These are phyloP conservation scores for Neosilurus hyrtlii DNA, from an alignment of 2,797 vertebrate genomes.

Conservation along the genomic window DNA sequence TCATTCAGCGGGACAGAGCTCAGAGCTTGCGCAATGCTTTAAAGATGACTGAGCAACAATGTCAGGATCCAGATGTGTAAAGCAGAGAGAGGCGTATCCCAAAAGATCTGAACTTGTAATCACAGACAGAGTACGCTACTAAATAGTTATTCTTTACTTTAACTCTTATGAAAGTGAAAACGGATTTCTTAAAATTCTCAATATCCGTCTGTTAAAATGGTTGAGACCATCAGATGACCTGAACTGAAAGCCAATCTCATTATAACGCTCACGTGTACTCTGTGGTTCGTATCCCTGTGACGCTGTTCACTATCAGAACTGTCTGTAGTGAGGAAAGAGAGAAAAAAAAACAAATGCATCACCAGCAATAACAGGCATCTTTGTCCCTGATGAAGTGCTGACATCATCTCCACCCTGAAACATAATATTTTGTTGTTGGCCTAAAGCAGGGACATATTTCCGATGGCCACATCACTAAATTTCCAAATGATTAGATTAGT, in stretches of 20 bases:
- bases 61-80: conserved; percentile 12
- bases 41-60: background rate
- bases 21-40: background rate
- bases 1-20: background rate
- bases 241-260: background rate
- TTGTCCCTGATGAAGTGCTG: conserved; percentile 24
- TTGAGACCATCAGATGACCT: background rate
- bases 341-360: conserved; percentile 6
- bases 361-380: conserved; percentile 17
- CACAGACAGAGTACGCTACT: background rate
- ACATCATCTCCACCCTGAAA: conserved; percentile 38
- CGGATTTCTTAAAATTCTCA: background rate
- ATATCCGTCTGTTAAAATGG: background rate
- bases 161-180: background rate
- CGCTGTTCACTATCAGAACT: no score
- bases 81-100: background rate
- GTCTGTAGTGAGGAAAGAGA: background rate
- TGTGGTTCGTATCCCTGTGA: no score
- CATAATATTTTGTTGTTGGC: conserved; percentile 39
- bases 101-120: background rate
- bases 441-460: no score
- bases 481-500: no score
- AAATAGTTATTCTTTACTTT: background rate
- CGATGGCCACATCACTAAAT: no score
- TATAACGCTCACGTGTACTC: no score